Evolutionary conservation across 2,113 vertebrate species (phyloP).

Genomic region (Notechis scutatus): DNA sequence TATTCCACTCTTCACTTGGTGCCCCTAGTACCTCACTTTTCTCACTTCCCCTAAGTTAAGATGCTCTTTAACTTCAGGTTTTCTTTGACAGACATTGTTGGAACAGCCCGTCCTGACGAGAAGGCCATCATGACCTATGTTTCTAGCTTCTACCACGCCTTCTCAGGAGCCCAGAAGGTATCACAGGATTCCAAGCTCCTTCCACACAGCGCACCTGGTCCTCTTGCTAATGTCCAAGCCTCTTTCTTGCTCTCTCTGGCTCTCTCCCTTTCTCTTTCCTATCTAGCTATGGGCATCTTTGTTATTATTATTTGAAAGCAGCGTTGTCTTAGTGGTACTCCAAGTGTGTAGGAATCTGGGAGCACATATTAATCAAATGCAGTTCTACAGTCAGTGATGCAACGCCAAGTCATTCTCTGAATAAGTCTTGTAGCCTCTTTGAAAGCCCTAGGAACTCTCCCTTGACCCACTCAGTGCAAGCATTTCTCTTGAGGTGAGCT

Average conservation of each 20-base stretch:
- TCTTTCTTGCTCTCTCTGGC: conserved; percentile 38
- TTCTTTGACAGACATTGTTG: conserved; percentile 92
- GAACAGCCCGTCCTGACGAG: conserved; percentile 97
- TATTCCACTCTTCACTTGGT: neutral
- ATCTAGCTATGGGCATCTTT: conserved; percentile 60
- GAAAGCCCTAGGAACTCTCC: neutral
- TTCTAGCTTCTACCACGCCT: conserved; percentile 99
- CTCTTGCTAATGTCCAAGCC: conserved; percentile 77
- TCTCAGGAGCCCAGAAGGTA: conserved; percentile 99
- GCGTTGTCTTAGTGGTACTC: conserved; percentile 63
- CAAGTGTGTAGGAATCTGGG: neutral
- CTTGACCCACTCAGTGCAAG: conserved; percentile 24
- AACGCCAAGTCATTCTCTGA: neutral
- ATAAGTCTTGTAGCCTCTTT: neutral
- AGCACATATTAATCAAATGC: conserved; percentile 25
- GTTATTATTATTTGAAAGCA: conserved; percentile 58
- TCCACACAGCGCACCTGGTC: conserved; percentile 69
- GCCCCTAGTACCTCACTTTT: conserved; percentile 46
- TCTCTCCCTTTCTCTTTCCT: conserved; percentile 55
- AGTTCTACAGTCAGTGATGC: conserved; percentile 1
- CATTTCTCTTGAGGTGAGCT: neutral
- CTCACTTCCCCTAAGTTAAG: conserved; percentile 42
- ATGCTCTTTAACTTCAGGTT: conserved; percentile 67
- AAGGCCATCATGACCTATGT: conserved; percentile 99
- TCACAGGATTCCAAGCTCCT: conserved; percentile 78